Evolutionary conservation across 2,888 invertebrate genomes (phyloP).

Genomic region (Perizoma affinitatum): DNA sequence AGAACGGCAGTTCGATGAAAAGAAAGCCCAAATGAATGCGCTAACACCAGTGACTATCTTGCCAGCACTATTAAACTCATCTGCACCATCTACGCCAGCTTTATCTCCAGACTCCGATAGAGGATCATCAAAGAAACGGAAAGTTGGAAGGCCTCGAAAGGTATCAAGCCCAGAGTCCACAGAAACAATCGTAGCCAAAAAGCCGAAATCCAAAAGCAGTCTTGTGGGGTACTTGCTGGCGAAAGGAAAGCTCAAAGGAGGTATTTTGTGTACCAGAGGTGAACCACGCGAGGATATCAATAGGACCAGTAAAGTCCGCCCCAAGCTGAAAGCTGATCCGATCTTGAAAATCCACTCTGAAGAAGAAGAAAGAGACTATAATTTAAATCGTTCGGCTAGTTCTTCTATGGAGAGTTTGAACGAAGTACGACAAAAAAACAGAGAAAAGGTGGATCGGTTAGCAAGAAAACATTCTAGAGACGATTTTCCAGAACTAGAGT

Average conservation of each 20-base stretch:
- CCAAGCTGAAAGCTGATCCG: conserved; percentile 89
- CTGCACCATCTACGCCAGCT: conserved; percentile 74
- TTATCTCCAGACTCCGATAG: conserved; percentile 77
- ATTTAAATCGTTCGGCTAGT: conserved; percentile 76
- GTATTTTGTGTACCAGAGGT: conserved; percentile 78
- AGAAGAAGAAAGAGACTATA: conserved; percentile 78
- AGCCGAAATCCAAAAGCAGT: conserved; percentile 88
- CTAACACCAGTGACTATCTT: conserved; percentile 82
- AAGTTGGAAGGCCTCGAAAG: conserved; percentile 92
- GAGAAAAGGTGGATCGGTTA: conserved; percentile 76
- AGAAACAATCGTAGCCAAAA: conserved; percentile 93
- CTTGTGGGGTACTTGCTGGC: conserved; percentile 87
- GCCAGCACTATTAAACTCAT: conserved; percentile 65
- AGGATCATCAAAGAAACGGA: conserved; percentile 89
- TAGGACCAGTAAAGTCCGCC: conserved; percentile 86
- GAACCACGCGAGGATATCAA: conserved; percentile 78
- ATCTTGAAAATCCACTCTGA: conserved; percentile 86
- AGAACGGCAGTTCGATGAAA: conserved; percentile 92
- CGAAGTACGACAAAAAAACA: conserved; percentile 77
- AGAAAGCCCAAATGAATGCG: conserved; percentile 91
- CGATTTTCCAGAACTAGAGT: conserved; percentile 72
- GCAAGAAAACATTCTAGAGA: conserved; percentile 77
- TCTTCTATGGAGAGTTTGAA: conserved; percentile 82
- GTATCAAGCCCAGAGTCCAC: conserved; percentile 86
- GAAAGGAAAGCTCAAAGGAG: conserved; percentile 85